phyloP scores from a whole-genome alignment of 2,888 invertebrate species.

The Sminthurinus aureus region DNA sequence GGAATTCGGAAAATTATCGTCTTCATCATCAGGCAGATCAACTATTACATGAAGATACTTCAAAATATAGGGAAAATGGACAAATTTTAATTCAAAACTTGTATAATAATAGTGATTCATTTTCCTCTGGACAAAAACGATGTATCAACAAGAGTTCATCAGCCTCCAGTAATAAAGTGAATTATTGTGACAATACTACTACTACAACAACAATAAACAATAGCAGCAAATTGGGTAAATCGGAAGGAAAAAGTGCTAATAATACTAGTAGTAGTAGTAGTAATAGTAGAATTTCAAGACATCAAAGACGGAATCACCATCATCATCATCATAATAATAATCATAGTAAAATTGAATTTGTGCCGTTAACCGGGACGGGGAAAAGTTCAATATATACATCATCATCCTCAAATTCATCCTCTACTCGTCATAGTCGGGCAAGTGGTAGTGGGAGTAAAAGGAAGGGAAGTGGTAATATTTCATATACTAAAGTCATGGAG shows the following conservation, averaged over 20 bases:
- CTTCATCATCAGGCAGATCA: neutral
- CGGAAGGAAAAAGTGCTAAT: conserved; percentile 27
- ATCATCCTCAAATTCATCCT: neutral
- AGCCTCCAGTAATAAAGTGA: neutral
- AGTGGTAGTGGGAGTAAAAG: conserved; percentile 14
- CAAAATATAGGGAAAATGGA: neutral
- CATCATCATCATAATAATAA: conserved; percentile 42
- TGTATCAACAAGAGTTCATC: no score
- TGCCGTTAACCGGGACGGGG: neutral
- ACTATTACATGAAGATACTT: no score
- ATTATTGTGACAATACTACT: conserved; percentile 13
- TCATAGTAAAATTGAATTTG: conserved; percentile 7
- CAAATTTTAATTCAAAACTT: neutral
- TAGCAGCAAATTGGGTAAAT: conserved; percentile 23
- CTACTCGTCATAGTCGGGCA: neutral
- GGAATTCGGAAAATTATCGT: neutral
- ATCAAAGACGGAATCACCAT: conserved; percentile 12
- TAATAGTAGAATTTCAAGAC: conserved; percentile 34
- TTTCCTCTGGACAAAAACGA: no score
- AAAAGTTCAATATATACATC: conserved; percentile 30
- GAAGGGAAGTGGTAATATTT: neutral
- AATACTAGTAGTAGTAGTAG: neutral
- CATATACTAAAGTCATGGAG: conserved; percentile 49
- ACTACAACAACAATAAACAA: neutral
- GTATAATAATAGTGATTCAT: no score